Base-by-base conservation (phyloP, 2,113 vertebrate genomes). In the Leucoraja erinaceus region DNA sequence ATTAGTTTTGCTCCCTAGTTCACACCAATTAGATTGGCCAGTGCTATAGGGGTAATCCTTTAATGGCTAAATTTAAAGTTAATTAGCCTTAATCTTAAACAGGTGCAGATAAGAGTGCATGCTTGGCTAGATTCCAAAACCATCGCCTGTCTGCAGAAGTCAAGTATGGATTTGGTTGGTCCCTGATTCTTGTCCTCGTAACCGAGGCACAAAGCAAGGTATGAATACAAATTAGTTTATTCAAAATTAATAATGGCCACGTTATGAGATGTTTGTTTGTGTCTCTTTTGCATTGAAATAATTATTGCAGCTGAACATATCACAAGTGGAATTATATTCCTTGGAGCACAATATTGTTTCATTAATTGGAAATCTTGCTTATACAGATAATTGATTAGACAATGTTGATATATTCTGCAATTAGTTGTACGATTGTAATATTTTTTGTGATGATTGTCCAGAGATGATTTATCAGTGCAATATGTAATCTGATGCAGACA, bases 371-470 rank as follows among this genome's bases (percentile, higher is more conserved):
- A 88, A 88, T 88, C 56, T 16, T n/a, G n/a, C n/a, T 4, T 6
- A 18, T 18, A 31, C 14, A 88, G 83, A 88, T 88, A 63, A 88
- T 88, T 88, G 28, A 88, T 88, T n/a, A 31, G 83, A 18, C 56
- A 88, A 18, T 63, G 83, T 88, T 63, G 83, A 88, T 88, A 88
- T 66, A 66, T 88, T 88, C 83, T 31, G 83, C 59, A 88, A 63
- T 88, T 88, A 66, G 59, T 66, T 88, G 14, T 88, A 63, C 59
- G 31, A 31, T 88, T 88, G 83, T 88, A 31, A 66, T 88, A 61
- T 12, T 59, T 59, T 88, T 86, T 31, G 25, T 61, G 16, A n/a
- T 28, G n/a, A 63, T 86, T 61, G 59, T 56, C 56, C 6, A 16
- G 59, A 31, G 9, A 61, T 61, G 22, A 84, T 61, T 88, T 31